Evolutionary conservation across 2,888 invertebrate genomes (phyloP), one percentile per base, ranked within the genome.

Genomic region (Camptogramma bilineatum): DNA sequence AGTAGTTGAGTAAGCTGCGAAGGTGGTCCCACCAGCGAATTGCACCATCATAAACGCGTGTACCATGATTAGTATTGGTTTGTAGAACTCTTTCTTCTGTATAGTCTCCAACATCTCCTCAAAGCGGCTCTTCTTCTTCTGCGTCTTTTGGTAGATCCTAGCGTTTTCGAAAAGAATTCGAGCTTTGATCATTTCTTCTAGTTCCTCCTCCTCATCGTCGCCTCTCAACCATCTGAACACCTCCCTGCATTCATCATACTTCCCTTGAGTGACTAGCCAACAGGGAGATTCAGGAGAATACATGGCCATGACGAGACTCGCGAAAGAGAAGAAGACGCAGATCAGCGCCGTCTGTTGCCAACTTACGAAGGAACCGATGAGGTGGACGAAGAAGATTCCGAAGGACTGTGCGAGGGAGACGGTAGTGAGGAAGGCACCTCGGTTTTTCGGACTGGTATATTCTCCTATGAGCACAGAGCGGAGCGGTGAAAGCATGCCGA

Each of bases 11-110:
- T 95, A 96, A 1, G 95, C 94, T 0, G 94, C 94, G 73, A 96
- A 94, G 0, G 95, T 95, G 58, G 95, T 95, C 0, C 95, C 94
- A 0, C 96, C 96, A 1, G 95, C 93, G 66, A 95, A 94, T 72
- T 96, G 96, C 54, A 94, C 94, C 71, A 94, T 93, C 0, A 94
- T 88, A 68, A 95, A 95, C 13, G 95, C 94, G 1, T 94, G 90
- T 47, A 94, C 90, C 81, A 96, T 92, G 19, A 95, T 85, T 7
- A 91, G 79, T 10, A 95, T 88, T 0, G 95, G 95, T 72, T 93
- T 94, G 56, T 93, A 81, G 73, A 95, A 95, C 70, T 93, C 92
- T 21, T 86, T 88, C 53, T 85, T 87, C n/a, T 73, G 74, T 1
- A 88, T 61, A 1, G 84, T 84, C 0, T 55, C 64, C 24, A 76